These are phyloP conservation scores for Myodes glareolus DNA, from an alignment of 2,113 vertebrate genomes.

Conservation along the genomic window DNA sequence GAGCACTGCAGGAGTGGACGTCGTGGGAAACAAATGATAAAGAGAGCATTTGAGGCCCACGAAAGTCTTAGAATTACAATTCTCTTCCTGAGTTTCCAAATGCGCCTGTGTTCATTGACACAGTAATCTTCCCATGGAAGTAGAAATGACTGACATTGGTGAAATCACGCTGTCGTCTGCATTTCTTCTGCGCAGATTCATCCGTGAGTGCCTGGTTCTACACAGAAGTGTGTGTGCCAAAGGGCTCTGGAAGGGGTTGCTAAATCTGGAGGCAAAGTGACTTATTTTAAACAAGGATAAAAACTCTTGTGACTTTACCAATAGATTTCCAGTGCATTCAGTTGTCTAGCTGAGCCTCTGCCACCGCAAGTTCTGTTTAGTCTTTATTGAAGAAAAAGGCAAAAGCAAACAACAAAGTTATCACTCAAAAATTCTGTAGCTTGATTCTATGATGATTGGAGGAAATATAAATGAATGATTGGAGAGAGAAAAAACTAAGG, in stretches of 20 bases:
- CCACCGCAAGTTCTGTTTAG: background rate
- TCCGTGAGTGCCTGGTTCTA: accelerated
- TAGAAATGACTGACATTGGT: background rate
- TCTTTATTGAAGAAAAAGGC: background rate
- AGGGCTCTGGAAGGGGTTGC: background rate
- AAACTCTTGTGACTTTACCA: background rate
- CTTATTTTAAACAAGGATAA: background rate
- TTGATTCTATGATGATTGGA: background rate
- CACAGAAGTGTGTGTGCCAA: background rate
- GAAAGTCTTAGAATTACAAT: background rate
- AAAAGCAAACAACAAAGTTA: background rate
- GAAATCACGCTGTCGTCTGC: background rate
- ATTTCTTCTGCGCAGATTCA: background rate
- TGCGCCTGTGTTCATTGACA: background rate
- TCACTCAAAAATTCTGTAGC: background rate
- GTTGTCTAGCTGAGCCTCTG: background rate
- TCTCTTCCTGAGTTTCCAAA: background rate
- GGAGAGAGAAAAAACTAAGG: background rate
- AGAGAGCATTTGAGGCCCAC: background rate
- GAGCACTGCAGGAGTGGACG: background rate
- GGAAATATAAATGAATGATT: slow-evolving; percentile 13
- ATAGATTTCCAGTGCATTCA: background rate
- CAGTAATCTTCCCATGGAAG: background rate
- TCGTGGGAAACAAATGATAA: background rate
- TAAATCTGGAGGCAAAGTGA: background rate